phyloP scores from a whole-genome alignment of 2,113 vertebrate species.

The Sigmodon hispidus region DNA sequence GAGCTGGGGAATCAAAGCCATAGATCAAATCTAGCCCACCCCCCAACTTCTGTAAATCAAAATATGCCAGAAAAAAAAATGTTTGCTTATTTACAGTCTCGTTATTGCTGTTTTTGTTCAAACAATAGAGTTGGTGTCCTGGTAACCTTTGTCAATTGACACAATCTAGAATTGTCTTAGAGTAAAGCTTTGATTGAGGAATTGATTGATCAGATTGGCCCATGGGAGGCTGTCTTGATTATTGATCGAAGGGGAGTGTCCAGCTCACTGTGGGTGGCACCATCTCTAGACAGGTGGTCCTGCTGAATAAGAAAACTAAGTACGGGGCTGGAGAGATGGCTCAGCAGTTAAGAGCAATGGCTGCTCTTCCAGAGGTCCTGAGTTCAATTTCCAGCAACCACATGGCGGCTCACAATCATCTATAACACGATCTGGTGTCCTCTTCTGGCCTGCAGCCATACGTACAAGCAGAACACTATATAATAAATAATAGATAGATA shows the following conservation, averaged over 20 bases:
- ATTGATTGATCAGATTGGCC: background rate
- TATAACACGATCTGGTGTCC: no score
- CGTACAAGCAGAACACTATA: no score
- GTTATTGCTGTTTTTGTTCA: no score
- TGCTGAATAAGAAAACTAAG: background rate
- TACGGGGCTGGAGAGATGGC: no score
- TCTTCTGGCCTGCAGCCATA: no score
- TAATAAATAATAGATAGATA: no score
- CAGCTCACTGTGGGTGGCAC: background rate
- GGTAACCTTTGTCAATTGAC: background rate
- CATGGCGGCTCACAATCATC: no score
- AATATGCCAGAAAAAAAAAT: no score
- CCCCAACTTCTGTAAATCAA: background rate
- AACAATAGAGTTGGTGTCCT: background rate
- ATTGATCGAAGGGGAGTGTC: background rate
- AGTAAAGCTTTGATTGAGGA: background rate
- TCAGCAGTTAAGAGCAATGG: no score
- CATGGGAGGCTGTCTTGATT: background rate
- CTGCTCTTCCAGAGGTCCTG: no score
- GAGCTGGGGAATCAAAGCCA: rapidly evolving
- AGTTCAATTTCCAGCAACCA: no score
- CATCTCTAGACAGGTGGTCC: background rate
- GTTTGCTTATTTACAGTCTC: rapidly evolving
- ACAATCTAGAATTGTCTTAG: background rate
- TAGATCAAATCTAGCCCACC: background rate